phyloP scores from a whole-genome alignment of 2,113 vertebrate genomes.

The Pagrus major region DNA sequence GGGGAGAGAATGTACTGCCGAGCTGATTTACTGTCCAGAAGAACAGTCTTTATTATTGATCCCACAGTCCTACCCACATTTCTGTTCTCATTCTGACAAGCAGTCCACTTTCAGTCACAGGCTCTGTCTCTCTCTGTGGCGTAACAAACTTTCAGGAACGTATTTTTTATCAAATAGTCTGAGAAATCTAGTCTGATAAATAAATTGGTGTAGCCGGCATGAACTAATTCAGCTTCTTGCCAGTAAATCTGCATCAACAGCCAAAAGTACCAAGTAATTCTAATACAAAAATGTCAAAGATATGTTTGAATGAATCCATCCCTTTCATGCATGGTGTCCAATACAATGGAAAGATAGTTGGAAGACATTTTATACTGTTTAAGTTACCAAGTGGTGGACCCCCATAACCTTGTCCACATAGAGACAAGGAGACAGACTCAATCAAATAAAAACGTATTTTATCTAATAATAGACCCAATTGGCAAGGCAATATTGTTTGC shows the following conservation, averaged over 20 bases:
- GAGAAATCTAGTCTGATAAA: background rate
- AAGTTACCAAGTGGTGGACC: no score
- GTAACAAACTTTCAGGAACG: background rate
- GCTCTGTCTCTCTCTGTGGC: background rate
- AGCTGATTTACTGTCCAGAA: conserved; percentile 56
- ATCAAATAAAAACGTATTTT: no score
- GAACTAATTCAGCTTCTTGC: background rate
- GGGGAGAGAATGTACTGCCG: conserved; percentile 36
- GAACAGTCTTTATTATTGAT: conserved; percentile 56
- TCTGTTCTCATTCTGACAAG: background rate
- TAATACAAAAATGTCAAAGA: background rate
- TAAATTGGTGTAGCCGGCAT: background rate
- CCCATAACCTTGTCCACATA: no score
- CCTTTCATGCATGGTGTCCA: no score
- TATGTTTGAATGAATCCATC: background rate
- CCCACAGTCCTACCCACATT: conserved; percentile 1
- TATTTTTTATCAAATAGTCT: background rate
- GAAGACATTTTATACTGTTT: no score
- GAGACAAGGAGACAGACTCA: no score
- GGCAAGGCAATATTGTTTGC: background rate
- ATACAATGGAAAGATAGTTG: no score
- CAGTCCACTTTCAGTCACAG: background rate
- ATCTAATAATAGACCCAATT: no score
- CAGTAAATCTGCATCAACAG: background rate
- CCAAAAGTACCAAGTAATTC: no score